Percentiles rank a stretch among this genome's conserved stretches.
phyloP scores from a whole-genome alignment of 2,888 invertebrate genomes.

The Netelia virgata region DNA sequence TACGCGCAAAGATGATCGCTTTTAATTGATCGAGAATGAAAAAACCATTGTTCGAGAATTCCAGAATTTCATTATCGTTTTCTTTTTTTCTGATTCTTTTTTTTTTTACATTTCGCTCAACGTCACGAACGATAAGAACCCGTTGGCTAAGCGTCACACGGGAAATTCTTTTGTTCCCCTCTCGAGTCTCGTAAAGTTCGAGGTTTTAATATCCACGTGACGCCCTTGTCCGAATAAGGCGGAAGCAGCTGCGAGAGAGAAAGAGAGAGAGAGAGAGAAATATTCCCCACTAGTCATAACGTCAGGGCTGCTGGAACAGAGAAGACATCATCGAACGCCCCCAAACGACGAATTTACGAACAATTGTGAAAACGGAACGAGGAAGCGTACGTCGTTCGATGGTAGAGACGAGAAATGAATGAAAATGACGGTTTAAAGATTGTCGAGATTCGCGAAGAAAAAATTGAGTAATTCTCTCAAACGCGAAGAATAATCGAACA shows the following conservation, averaged over 20 bases:
- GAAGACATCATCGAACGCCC: conserved; percentile 1
- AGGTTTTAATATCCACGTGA: conserved; percentile 44
- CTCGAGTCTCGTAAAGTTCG: not conserved
- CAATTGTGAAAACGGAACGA: conserved; percentile 39
- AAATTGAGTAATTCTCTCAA: too few species aligned
- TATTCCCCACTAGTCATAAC: conserved; percentile 27
- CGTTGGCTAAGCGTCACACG: conserved; percentile 43
- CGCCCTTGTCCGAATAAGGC: conserved; percentile 24
- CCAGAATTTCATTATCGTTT: not conserved
- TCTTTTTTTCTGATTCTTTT: not conserved
- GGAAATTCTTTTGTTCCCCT: not conserved
- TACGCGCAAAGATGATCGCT: not conserved
- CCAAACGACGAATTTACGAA: conserved; percentile 42
- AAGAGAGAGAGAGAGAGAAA: not conserved
- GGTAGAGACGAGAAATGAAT: not conserved
- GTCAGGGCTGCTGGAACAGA: conserved; percentile 6
- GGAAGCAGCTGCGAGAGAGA: conserved; percentile 8
- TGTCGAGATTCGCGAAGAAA: too few species aligned
- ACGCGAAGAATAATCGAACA: too few species aligned
- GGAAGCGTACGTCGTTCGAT: not conserved
- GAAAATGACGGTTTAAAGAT: not conserved
- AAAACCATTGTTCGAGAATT: not conserved
- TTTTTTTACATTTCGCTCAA: conserved; percentile 47
- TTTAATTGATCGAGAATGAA: too few species aligned
- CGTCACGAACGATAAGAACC: conserved; percentile 37